Conservation (phyloP, 2,888 invertebrate genomes). For the Monoplex corrugatus region DNA sequence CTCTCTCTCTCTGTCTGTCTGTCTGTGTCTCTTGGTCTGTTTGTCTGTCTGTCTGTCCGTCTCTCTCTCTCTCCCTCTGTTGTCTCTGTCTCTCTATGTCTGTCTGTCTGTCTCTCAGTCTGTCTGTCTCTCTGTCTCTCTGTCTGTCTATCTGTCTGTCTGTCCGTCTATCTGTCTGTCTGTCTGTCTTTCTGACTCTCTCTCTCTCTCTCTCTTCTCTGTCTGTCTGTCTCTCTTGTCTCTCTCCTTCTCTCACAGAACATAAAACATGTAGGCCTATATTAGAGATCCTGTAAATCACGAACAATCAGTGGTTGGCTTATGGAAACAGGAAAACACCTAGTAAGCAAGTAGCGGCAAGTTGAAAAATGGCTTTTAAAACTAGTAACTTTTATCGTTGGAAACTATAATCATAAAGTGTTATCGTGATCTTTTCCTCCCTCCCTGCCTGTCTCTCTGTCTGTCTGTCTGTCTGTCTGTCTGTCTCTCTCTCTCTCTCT, state of each 20-base stretch:
- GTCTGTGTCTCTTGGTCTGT: too few species aligned
- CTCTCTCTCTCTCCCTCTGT: not conserved
- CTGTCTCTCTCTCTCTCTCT: too few species aligned
- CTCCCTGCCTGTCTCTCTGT: not conserved
- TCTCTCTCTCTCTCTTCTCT: not conserved
- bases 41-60: too few species aligned
- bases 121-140: too few species aligned
- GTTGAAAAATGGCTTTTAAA: too few species aligned
- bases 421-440: not conserved
- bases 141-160: not conserved
- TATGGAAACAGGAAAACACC: too few species aligned
- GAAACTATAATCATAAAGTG: not conserved
- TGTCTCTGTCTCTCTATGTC: too few species aligned
- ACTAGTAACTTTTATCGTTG: not conserved
- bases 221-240: not conserved
- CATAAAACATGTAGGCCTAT: not conserved
- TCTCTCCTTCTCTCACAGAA: not conserved
- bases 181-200: not conserved
- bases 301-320: too few species aligned
- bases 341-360: too few species aligned
- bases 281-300: too few species aligned
- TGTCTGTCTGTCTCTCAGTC: too few species aligned
- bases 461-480: constrained; percentile 1
- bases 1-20: too few species aligned
- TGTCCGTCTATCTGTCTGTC: not conserved